Evolutionary conservation across 2,797 vertebrate species (phyloP).

Genomic region (Anguilla obscura): DNA sequence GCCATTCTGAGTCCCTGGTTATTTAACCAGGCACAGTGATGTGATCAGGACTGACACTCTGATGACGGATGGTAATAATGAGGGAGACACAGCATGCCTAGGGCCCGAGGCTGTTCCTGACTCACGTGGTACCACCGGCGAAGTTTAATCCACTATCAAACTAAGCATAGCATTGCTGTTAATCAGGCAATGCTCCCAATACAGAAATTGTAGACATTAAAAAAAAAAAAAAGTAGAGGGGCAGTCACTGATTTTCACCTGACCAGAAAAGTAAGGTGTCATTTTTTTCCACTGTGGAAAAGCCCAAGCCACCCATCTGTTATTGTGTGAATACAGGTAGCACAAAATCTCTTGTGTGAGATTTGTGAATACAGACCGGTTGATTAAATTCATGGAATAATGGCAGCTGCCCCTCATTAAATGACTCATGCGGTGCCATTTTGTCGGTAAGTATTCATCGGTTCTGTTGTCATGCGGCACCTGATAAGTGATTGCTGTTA

Average conservation of each 20-base stretch:
- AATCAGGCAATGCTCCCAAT: neutral
- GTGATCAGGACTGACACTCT: neutral
- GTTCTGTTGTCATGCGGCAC: slow-evolving; percentile 25
- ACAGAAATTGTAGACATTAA: neutral
- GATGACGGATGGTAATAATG: neutral
- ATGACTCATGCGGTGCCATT: neutral
- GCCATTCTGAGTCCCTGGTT: neutral
- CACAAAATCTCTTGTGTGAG: neutral
- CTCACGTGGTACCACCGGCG: neutral
- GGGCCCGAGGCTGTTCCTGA: neutral
- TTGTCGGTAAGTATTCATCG: slow-evolving; percentile 26
- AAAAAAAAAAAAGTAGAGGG: neutral
- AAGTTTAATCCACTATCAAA: neutral
- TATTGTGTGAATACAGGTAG: neutral
- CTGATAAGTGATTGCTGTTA: slow-evolving; percentile 34
- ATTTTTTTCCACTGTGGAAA: neutral
- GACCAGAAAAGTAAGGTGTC: neutral
- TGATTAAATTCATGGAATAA: slow-evolving; percentile 17
- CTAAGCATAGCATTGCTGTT: neutral
- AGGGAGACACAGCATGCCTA: neutral
- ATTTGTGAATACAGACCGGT: neutral
- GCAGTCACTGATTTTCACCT: neutral
- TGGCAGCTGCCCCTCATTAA: slow-evolving; percentile 19
- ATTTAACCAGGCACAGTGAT: neutral
- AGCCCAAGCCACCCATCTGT: neutral